These are phyloP conservation scores for Drosophila fulvimacula DNA, from an alignment of 2,888 invertebrate species.

Conservation along the genomic window DNA sequence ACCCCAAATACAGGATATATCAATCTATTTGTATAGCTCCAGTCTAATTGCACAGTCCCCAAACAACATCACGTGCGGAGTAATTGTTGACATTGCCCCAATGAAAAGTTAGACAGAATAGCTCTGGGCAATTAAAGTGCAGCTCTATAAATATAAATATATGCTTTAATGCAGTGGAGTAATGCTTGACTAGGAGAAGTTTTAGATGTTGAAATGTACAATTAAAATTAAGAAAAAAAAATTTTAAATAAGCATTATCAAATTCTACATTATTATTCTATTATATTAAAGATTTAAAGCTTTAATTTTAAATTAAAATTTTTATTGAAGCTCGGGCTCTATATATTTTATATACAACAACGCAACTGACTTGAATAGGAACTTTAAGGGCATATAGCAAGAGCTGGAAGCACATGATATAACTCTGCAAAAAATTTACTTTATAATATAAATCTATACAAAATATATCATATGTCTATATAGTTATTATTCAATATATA, in stretches of 20 bases:
- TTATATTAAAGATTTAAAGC: no score
- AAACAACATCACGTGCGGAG: constrained; percentile 39
- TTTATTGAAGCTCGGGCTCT: no score
- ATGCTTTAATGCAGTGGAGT: constrained; percentile 14
- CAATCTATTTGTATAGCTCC: neutral
- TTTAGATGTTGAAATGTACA: no score
- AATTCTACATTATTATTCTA: no score
- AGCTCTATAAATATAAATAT: constrained; percentile 9
- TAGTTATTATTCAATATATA: no score
- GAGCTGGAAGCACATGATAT: no score
- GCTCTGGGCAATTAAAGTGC: constrained; percentile 19
- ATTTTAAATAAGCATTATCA: no score
- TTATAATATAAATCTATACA: neutral
- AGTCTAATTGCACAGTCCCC: constrained; percentile 12
- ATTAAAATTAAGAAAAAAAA: no score
- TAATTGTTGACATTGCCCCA: constrained; percentile 44
- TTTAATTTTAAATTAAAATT: no score
- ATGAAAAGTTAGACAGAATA: constrained; percentile 2
- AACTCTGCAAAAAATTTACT: neutral
- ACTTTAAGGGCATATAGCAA: neutral
- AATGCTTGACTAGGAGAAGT: neutral
- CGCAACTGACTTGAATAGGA: neutral
- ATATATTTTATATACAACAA: no score
- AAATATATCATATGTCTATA: no score
- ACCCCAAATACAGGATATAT: constrained; percentile 28